These are phyloP conservation scores for Leptarthrus brevirostris DNA, from an alignment of 2,888 invertebrate genomes.

Conservation along the genomic window DNA sequence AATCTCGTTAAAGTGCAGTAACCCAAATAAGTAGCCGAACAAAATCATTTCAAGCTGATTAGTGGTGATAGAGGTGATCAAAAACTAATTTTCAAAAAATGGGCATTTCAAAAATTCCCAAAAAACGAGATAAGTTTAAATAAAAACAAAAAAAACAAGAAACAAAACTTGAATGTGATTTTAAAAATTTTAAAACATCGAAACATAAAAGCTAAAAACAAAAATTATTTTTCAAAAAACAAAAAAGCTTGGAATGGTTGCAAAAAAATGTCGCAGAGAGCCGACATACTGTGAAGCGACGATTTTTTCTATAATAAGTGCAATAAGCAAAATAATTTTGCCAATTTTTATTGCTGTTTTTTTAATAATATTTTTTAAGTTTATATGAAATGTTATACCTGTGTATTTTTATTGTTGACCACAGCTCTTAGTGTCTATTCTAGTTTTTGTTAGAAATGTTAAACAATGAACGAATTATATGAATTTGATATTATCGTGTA, in stretches of 20 bases:
- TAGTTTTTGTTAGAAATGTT: constrained; percentile 26
- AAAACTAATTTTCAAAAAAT: background rate
- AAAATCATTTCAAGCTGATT: constrained; percentile 10
- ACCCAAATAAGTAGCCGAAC: constrained; percentile 22
- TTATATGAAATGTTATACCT: constrained; percentile 35
- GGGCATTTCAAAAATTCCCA: too few species aligned
- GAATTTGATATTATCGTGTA: constrained; percentile 17
- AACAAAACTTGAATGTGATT: background rate
- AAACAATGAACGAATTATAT: constrained; percentile 5
- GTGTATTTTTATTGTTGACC: constrained; percentile 36
- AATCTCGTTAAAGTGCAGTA: constrained; percentile 17
- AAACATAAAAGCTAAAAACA: background rate
- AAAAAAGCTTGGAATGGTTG: constrained; percentile 15
- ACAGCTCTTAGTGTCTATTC: constrained; percentile 6
- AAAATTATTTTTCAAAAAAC: background rate
- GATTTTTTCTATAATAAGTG: constrained; percentile 5
- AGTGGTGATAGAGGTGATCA: background rate
- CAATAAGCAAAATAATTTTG: constrained; percentile 43
- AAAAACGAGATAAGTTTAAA: too few species aligned
- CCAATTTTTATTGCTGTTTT: constrained; percentile 34
- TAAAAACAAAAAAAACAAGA: background rate
- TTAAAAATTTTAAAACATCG: background rate
- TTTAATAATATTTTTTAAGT: constrained; percentile 29
- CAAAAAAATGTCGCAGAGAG: background rate
- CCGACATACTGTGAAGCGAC: background rate